Evolutionary conservation across 2,888 invertebrate genomes (phyloP).

Genomic region (Ennomos quercinarius): DNA sequence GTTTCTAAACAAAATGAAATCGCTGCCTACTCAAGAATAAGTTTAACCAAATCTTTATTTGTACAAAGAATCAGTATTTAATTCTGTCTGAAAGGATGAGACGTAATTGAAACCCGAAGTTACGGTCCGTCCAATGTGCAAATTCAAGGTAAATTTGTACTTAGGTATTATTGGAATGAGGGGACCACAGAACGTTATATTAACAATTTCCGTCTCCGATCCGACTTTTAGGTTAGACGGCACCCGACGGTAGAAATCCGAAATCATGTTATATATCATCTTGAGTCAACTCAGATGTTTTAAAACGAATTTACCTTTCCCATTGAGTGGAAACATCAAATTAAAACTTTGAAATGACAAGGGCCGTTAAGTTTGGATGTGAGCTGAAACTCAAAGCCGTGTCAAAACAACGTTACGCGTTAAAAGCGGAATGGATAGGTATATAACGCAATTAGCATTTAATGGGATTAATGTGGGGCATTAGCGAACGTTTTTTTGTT

Average conservation of each 20-base stretch:
- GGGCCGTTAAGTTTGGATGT: slow-evolving; percentile 20
- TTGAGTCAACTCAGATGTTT: slow-evolving; percentile 17
- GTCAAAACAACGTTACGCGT: slow-evolving; percentile 37
- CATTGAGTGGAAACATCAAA: slow-evolving; percentile 25
- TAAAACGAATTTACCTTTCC: slow-evolving; percentile 20
- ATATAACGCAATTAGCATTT: slow-evolving; percentile 37
- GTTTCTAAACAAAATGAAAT: slow-evolving; percentile 3
- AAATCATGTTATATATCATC: slow-evolving; percentile 15
- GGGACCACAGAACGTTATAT: slow-evolving; percentile 34
- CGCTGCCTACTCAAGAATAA: slow-evolving; percentile 9
- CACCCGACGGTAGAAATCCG: background rate
- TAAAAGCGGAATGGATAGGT: slow-evolving; percentile 37
- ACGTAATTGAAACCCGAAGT: slow-evolving; percentile 39
- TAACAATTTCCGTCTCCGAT: slow-evolving; percentile 37
- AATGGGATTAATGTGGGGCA: slow-evolving; percentile 37
- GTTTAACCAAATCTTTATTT: slow-evolving; percentile 31
- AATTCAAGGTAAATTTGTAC: slow-evolving; percentile 37
- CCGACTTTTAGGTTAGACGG: slow-evolving; percentile 8
- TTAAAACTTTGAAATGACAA: slow-evolving; percentile 32
- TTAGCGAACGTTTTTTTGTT: slow-evolving; percentile 35
- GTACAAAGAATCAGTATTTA: slow-evolving; percentile 27
- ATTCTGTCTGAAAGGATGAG: slow-evolving; percentile 33
- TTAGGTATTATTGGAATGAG: slow-evolving; percentile 33
- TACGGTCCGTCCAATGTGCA: slow-evolving; percentile 32
- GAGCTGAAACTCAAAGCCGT: slow-evolving; percentile 28